Evolutionary conservation across 2,888 invertebrate genomes (phyloP).

Genomic region (Melanostoma mellinum): DNA sequence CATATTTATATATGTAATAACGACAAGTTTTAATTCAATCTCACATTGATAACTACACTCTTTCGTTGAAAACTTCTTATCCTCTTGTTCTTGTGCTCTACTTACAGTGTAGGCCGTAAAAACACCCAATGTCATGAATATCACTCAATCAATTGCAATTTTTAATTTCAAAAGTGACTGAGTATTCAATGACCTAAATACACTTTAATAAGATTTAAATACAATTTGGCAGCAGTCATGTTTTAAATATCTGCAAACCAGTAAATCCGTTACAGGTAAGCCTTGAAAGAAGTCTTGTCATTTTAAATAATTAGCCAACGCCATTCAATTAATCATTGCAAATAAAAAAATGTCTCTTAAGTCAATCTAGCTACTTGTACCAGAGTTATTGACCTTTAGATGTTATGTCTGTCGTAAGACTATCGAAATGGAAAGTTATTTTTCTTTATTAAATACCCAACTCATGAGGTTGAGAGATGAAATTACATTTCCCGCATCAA

Average conservation of each 20-base stretch:
- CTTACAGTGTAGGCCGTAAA: too few species aligned
- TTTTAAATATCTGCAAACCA: too few species aligned
- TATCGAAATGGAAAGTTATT: constrained; percentile 55
- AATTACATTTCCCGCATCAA: constrained; percentile 58
- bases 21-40: too few species aligned
- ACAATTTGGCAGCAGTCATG: not conserved
- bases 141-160: not conserved
- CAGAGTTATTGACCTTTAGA: constrained; percentile 62
- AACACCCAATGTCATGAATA: too few species aligned
- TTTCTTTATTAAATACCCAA: constrained; percentile 28
- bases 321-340: too few species aligned
- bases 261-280: not conserved
- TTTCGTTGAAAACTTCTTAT: too few species aligned
- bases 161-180: constrained; percentile 4
- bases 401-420: not conserved
- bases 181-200: constrained; percentile 47
- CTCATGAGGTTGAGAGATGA: constrained; percentile 44
- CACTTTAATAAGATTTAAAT: not conserved
- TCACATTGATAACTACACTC: too few species aligned
- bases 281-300: constrained; percentile 43
- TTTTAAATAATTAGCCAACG: not conserved
- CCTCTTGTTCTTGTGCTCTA: too few species aligned
- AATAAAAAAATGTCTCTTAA: not conserved
- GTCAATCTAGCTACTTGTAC: not conserved
- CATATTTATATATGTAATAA: too few species aligned